These are phyloP conservation scores for Trematocara macrostoma DNA, from an alignment of 2,113 vertebrate species.

Conservation along the genomic window DNA sequence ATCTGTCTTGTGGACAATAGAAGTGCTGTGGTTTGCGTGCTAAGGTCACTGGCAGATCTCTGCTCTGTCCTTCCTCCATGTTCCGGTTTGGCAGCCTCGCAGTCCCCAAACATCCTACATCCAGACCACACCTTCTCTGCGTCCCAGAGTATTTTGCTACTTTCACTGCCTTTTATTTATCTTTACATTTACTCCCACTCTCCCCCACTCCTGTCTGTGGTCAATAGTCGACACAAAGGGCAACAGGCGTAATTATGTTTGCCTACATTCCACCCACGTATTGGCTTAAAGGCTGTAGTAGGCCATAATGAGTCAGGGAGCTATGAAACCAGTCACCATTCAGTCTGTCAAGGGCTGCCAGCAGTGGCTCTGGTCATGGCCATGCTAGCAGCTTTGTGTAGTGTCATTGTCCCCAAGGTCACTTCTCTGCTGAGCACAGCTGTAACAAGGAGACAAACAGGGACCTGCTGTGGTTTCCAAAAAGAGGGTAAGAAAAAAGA, in stretches of 20 bases:
- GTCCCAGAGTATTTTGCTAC: neutral
- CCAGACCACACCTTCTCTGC: slow-evolving; percentile 42
- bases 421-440: slow-evolving; percentile 43
- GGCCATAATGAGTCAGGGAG: slow-evolving; percentile 30
- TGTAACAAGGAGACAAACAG: slow-evolving; percentile 45
- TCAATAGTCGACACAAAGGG: neutral
- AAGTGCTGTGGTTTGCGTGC: slow-evolving; percentile 60
- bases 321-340: slow-evolving; percentile 32
- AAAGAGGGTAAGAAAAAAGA: neutral
- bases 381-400: slow-evolving; percentile 34
- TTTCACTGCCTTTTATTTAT: slow-evolving; percentile 20
- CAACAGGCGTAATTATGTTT: slow-evolving; percentile 35
- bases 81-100: slow-evolving; percentile 62
- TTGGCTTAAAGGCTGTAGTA: slow-evolving; percentile 14
- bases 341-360: neutral
- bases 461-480: slow-evolving; percentile 21
- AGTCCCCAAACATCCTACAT: slow-evolving; percentile 67
- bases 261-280: slow-evolving; percentile 31
- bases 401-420: slow-evolving; percentile 59
- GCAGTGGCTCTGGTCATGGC: slow-evolving; percentile 36
- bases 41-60: slow-evolving; percentile 61
- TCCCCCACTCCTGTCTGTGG: neutral
- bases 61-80: slow-evolving; percentile 63
- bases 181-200: neutral
- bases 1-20: slow-evolving; percentile 62